Evolutionary conservation across 2,113 vertebrate genomes (phyloP), one percentile per base, ranked within the genome.

Genomic region (Malurus elegans): DNA sequence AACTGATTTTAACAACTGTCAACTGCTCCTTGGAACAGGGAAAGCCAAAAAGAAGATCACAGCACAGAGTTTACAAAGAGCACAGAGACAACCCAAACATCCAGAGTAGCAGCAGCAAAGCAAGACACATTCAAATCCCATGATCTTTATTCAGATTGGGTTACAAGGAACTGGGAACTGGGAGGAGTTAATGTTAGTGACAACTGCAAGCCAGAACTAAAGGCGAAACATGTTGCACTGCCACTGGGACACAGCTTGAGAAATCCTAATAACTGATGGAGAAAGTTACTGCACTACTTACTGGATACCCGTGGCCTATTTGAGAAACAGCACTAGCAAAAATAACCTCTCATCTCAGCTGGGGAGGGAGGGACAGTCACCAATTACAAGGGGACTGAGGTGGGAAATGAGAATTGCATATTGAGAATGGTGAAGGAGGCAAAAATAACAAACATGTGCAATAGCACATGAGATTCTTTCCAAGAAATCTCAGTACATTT

Each of bases 1-100:
- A 96, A 95, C 72, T 18, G 82, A 95, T 94, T 95, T 93, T 95
- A 96, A 96, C 92, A 96, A 96, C 95, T 85, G 93, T 92, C 87
- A 95, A 93, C 60, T 86, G 87, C 75, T 88, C 75, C 86, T 51
- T 60, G 65, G 67, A 91, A 85, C 50, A 88, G 74, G 60, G 54
- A 80, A 93, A 95, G 85, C 91, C 84, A 87, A 91, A 75, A 88
- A 61, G 4, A 87, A 82, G 79, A 82, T 44, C 67, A 14, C 13
- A 5, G 74, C 2, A 0, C 8, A 58, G 4, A 7, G 79, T 64
- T 85, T n/a, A 38, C 0, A 1, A 76, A 82, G 71, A 88, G 36
- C 58, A 45, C 7, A 8, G 87, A 75, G 32, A 81, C 73, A 73
- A 85, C 73, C 61, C 79, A 62, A 90, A 86, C 67, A 58, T 18